phyloP scores from a whole-genome alignment of 2,113 vertebrate species.

The Rynchops niger region DNA sequence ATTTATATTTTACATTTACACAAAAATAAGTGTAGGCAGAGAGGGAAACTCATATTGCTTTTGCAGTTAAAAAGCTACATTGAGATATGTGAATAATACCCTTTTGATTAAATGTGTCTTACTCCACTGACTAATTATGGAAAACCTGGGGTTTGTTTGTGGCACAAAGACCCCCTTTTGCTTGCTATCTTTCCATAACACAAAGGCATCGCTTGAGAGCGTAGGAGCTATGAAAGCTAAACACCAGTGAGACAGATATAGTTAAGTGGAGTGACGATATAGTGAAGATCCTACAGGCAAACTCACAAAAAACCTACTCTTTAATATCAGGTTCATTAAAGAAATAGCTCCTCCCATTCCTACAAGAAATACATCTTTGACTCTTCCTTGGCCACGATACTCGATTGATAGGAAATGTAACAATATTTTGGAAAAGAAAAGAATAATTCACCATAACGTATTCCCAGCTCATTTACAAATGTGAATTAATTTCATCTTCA shows the following conservation, averaged over 20 bases:
- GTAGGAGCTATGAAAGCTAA: background rate
- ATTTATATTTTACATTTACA: background rate
- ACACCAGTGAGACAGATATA: background rate
- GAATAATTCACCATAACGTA: background rate
- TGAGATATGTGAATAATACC: background rate
- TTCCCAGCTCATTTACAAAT: background rate
- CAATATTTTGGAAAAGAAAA: background rate
- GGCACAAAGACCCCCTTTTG: background rate
- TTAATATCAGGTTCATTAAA: background rate
- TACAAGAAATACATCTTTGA: background rate
- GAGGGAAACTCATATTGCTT: background rate
- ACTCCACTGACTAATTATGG: background rate
- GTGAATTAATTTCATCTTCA: constrained; percentile 7
- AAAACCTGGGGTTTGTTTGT: background rate
- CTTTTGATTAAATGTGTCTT: background rate
- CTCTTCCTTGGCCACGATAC: background rate
- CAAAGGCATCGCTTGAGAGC: background rate
- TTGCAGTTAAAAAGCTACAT: background rate
- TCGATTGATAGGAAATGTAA: background rate
- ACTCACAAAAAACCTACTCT: too few relatives aligned
- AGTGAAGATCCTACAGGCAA: background rate
- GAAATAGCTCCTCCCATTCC: background rate
- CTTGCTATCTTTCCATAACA: background rate
- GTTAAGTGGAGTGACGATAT: background rate
- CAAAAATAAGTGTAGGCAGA: background rate